Evolutionary conservation across 2,113 vertebrate genomes (phyloP).

Genomic region (Carettochelys insculpta): DNA sequence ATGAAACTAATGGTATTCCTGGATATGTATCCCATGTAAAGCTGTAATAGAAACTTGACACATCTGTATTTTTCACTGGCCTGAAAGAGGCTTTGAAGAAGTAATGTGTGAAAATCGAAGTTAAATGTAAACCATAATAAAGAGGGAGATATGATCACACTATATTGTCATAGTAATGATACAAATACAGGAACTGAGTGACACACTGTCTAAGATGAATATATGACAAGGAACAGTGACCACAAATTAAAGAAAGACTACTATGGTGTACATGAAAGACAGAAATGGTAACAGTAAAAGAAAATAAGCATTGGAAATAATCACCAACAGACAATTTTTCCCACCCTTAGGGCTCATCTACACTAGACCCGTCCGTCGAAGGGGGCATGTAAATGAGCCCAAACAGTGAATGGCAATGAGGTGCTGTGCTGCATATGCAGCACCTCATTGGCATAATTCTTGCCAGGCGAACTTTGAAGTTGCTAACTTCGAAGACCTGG

Average conservation of each 20-base stretch:
- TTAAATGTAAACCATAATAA: background rate
- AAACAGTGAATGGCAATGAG: too few species aligned
- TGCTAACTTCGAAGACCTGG: too few species aligned
- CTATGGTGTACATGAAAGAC: background rate
- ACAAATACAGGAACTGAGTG: background rate
- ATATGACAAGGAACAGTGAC: background rate
- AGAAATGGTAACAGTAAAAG: background rate
- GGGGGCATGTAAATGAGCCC: too few species aligned
- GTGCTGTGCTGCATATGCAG: too few species aligned
- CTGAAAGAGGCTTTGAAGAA: background rate
- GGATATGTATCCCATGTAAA: background rate
- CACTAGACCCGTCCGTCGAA: too few species aligned
- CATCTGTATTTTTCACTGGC: background rate
- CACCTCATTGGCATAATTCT: too few species aligned
- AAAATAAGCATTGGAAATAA: background rate
- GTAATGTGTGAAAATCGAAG: background rate
- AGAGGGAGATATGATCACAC: background rate
- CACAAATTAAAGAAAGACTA: background rate
- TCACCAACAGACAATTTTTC: background rate
- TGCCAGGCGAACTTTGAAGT: too few species aligned
- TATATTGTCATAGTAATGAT: background rate
- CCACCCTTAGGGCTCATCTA: too few species aligned
- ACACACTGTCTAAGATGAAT: fast-evolving
- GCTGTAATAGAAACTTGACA: background rate
- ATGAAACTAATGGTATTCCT: background rate